These are phyloP conservation scores for Ctenopoma multispine DNA, from an alignment of 2,797 vertebrate species.

Conservation along the genomic window DNA sequence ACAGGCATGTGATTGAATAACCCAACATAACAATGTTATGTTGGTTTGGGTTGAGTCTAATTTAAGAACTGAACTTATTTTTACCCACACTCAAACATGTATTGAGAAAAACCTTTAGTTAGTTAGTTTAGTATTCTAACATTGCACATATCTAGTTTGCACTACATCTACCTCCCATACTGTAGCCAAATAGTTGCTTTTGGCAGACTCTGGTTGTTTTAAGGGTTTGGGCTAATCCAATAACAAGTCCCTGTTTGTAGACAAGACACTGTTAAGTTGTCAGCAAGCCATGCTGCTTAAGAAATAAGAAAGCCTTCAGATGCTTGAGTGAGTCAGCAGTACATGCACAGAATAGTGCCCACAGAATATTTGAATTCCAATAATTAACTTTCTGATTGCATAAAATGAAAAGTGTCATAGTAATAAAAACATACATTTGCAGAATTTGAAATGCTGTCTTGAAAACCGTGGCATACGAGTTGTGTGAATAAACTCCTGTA, in stretches of 20 bases:
- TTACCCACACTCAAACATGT: slow-evolving; percentile 11
- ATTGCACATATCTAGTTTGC: slow-evolving; percentile 9
- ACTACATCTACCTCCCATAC: slow-evolving; percentile 14
- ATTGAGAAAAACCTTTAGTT: too few relatives aligned
- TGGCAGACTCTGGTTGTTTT: slow-evolving; percentile 48
- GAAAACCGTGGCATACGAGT: neutral
- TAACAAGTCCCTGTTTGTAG: slow-evolving; percentile 55
- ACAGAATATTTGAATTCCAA: slow-evolving; percentile 31
- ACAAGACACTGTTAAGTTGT: slow-evolving; percentile 66
- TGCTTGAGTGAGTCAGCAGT: slow-evolving; percentile 62
- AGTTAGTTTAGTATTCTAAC: neutral
- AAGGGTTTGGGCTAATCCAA: slow-evolving; percentile 69
- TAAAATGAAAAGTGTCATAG: neutral
- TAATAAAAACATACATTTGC: neutral
- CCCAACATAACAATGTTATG: too few relatives aligned
- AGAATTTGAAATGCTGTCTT: neutral
- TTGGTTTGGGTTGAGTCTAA: too few relatives aligned
- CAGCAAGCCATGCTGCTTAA: slow-evolving; percentile 55
- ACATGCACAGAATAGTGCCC: slow-evolving; percentile 43
- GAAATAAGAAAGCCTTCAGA: slow-evolving; percentile 53
- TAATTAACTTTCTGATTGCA: slow-evolving; percentile 26
- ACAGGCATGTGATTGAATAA: too few relatives aligned
- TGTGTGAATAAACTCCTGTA: neutral
- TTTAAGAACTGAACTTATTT: too few relatives aligned
- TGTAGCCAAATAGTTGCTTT: slow-evolving; percentile 30